Conservation (phyloP, 1,140 invertebrate genomes). For the Trinorchestia longiramus region DNA sequence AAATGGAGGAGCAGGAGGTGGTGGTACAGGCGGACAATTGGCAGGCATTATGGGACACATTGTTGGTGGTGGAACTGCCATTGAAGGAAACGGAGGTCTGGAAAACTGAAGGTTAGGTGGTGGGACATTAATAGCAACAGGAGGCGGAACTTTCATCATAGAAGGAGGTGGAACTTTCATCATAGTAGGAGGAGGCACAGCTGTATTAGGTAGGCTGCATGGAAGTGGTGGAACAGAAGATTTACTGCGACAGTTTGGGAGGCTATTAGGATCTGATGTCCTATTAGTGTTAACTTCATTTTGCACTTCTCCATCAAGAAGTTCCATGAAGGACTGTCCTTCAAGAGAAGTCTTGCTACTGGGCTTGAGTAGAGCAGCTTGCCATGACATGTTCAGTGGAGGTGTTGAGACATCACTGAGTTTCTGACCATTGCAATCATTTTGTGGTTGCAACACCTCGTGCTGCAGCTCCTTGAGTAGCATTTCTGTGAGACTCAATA, state of each 20-base stretch:
- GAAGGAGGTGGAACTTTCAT: slow-evolving; percentile 14
- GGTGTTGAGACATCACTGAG: neutral
- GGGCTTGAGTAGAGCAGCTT: slow-evolving; percentile 29
- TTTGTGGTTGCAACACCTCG: slow-evolving; percentile 1
- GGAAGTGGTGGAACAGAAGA: slow-evolving; percentile 15
- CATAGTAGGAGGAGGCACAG: neutral
- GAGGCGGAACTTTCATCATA: too few species aligned
- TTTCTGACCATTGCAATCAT: neutral
- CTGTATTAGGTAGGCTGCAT: neutral
- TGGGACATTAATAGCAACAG: neutral
- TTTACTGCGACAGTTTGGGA: neutral
- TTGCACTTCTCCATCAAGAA: neutral
- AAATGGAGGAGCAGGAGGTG: neutral
- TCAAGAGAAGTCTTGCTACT: neutral
- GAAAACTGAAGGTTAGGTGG: slow-evolving; percentile 9
- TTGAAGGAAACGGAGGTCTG: neutral
- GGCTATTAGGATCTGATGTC: neutral
- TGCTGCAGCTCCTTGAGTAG: neutral
- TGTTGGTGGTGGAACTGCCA: neutral
- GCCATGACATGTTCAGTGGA: slow-evolving; percentile 20
- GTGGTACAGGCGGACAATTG: neutral
- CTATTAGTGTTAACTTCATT: neutral
- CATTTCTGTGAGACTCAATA: slow-evolving; percentile 11
- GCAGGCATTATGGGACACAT: neutral
- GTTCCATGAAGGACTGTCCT: slow-evolving; percentile 28